A percentile compares a stretch with the other conserved stretches of the same genome.
Conservation (phyloP, 2,113 vertebrate species). For the Cephalophus harveyi region DNA sequence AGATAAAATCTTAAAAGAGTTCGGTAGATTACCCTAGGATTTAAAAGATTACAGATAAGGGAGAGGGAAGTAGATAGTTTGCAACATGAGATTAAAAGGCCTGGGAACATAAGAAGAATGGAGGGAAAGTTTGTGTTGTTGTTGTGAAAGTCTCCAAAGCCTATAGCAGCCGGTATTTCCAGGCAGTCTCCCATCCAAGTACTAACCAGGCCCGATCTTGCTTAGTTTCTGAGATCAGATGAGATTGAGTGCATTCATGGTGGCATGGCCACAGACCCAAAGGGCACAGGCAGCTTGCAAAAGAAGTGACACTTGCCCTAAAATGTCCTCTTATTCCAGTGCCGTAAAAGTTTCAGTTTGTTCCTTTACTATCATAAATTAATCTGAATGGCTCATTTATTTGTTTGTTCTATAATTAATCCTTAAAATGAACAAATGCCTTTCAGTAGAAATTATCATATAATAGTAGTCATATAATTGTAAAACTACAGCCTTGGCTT, state of each 20-base stretch:
- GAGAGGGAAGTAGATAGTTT: neutral
- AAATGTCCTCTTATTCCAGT: neutral
- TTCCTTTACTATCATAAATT: neutral
- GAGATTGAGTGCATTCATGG: neutral
- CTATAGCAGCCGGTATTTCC: neutral
- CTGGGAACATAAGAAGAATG: neutral
- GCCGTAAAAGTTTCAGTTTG: neutral
- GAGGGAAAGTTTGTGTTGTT: neutral
- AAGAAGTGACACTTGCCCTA: neutral
- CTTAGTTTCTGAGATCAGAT: neutral
- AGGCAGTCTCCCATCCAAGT: neutral
- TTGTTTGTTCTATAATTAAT: neutral
- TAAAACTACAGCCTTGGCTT: neutral
- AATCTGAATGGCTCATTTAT: neutral
- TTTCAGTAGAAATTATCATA: neutral
- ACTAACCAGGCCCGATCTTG: neutral
- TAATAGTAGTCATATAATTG: neutral
- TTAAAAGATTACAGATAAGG: neutral
- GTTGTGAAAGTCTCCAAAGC: neutral
- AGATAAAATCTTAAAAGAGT: neutral
- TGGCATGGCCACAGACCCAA: neutral
- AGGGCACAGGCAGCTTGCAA: neutral
- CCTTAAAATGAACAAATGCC: neutral
- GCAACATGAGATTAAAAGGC: neutral
- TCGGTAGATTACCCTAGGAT: rapidly evolving